Base-by-base conservation (phyloP, 2,888 invertebrate genomes). In the Pollenia angustigena region DNA sequence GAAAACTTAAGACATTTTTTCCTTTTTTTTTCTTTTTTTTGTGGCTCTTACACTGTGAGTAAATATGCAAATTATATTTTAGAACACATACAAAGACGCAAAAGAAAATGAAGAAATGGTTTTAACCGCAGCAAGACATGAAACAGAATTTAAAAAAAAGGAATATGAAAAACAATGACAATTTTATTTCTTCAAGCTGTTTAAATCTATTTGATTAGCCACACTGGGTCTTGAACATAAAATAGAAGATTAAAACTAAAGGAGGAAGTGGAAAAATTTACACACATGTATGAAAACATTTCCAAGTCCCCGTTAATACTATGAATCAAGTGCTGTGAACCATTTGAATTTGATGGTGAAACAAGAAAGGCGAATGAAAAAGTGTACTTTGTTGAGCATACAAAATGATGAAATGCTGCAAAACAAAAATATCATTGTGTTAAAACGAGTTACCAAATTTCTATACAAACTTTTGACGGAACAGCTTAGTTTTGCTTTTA, bases 41-140 rank as follows among this genome's bases (percentile, higher is more conserved):
- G 32, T 16, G 58, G 48, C 32, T 32, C 3, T 40, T 9, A 56
- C 10, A 56, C 56, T n/a, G n/a, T 23, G 16, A 48, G 14, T 14
- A 72, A 81, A 54, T 81, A 81, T 81, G 80, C 72, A 81, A 81
- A 66, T 81, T 40, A 66, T 23, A 64, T 64, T 18, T 60, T 42
- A 12, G 16, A 66, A 32, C 9, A 14, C 46, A 68, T 16, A 60
- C n/a, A 32, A 12, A 58, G 23, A 44, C 4, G 66, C 1, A 46
- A 56, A 23, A 46, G 46, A 12, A 54, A 4, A 46, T 42, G 14
- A 18, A 44, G 40, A 48, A 32, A 4, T 72, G 32, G 62, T 4
- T 64, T 72, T 66, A 64, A 81, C 48, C 56, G 42, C 74, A 74
- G 18, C 56, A 50, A 11, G 48, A 66, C 42, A 72, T 48, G 54